phyloP scores from a whole-genome alignment of 1,140 invertebrate species.

The Drosophila mauritiana region DNA sequence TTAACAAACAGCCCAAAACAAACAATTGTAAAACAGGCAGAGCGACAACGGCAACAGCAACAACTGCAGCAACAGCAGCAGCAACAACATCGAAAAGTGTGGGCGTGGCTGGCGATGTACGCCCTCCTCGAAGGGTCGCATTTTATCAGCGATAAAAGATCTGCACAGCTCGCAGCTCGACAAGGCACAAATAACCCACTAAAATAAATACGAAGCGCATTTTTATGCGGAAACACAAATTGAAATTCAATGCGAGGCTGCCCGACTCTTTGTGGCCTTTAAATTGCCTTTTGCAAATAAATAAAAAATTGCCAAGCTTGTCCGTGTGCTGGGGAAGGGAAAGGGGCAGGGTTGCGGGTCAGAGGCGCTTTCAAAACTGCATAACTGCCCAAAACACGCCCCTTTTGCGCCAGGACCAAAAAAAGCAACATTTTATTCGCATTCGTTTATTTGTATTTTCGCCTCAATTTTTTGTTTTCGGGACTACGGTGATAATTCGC shows the following conservation, averaged over 20 bases:
- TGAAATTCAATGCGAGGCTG: constrained; percentile 77
- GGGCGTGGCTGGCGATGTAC: constrained; percentile 63
- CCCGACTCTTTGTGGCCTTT: constrained; percentile 45
- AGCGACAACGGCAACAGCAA: constrained; percentile 45
- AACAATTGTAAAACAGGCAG: constrained; percentile 78
- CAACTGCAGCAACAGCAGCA: constrained; percentile 6
- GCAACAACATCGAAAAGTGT: constrained; percentile 11
- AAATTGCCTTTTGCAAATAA: constrained; percentile 81
- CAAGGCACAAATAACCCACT: constrained; percentile 62
- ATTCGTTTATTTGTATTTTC: constrained; percentile 28
- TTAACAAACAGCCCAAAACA: constrained; percentile 83
- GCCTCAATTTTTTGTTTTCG: constrained; percentile 18
- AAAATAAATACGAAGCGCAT: constrained; percentile 70
- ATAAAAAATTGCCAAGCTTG: constrained; percentile 53
- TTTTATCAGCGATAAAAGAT: constrained; percentile 80
- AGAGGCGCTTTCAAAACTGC: constrained; percentile 59
- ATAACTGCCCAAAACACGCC: constrained; percentile 56
- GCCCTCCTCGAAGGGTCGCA: constrained; percentile 57
- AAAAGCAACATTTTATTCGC: constrained; percentile 28
- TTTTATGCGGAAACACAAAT: constrained; percentile 82
- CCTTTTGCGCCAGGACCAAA: constrained; percentile 42
- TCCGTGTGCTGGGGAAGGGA: constrained; percentile 7
- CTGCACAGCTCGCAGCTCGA: constrained; percentile 30
- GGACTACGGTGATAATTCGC: constrained; percentile 65
- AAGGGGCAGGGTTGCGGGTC: constrained; percentile 3